Evolutionary conservation across 1,140 invertebrate genomes (phyloP), one percentile per base, ranked within the genome.

Genomic region (Drosophila tristis): DNA sequence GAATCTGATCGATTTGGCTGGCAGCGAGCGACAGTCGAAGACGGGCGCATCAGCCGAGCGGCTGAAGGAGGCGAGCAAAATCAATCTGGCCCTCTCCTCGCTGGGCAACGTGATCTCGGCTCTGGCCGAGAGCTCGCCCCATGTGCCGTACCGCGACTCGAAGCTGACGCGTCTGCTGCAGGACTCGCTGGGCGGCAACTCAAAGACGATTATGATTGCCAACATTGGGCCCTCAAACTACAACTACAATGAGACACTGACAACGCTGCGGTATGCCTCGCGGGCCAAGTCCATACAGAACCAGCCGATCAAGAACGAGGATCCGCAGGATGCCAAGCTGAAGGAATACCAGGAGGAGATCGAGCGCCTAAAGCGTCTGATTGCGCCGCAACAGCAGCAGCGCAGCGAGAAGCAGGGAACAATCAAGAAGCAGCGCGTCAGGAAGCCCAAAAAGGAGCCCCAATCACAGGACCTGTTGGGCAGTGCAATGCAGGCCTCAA

Each of bases 181-280:
- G 93, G 98, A 99, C 93, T 98, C 97, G 0, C 93, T 99, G 9
- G 98, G 98, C 68, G 98, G 98, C 8, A 99, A 99, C 94, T 97
- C 98, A 45, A 98, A 98, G 92, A 99, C 98, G 11, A 96, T 99
- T 39, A 99, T 99, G 98, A 97, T 99, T 29, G 98, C 98, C 15
- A 98, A 98, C 92, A 96, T 99, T 81, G 98, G 98, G 6, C 98
- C 98, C n/a, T 97, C 98, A 5, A 96, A 95, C 78, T 98, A 97
- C 93, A 99, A 99, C 93, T 98, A 97, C 92, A 98, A 99, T 87
- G 98, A 99, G 94, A 98, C 97, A 25, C 93, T 99, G 62, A 97
- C 96, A 9, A 99, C 98, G 4, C 93, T 99, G 58, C 93, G 98
- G 20, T 99, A 99, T 92, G 97, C 98, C 1, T 97, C 97, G 92